Conservation (phyloP, 2,113 vertebrate genomes). For the Anser cygnoides region DNA sequence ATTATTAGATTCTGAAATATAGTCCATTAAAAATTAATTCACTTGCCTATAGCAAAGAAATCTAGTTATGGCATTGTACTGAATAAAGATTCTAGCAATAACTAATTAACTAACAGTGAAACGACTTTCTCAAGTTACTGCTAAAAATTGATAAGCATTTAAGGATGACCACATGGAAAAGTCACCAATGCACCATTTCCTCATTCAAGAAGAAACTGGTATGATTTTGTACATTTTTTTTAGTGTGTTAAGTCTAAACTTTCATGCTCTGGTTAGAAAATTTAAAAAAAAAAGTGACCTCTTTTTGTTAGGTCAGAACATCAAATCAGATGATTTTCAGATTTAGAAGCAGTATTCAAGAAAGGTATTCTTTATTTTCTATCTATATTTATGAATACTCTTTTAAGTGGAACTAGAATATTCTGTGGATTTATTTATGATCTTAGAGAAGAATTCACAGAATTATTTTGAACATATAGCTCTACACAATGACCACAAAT, state of each 20-base stretch:
- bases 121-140: neutral
- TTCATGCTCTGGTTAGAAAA: neutral
- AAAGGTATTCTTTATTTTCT: neutral
- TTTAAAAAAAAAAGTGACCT: neutral
- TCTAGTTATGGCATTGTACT: neutral
- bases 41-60: neutral
- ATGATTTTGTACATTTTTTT: neutral
- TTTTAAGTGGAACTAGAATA: neutral
- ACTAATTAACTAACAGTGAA: constrained; percentile 34
- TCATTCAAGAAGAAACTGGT: neutral
- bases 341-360: neutral
- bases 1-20: constrained; percentile 32
- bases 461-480: neutral
- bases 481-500: neutral
- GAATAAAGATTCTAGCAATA: constrained; percentile 11
- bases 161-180: neutral
- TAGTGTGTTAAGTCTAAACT: neutral
- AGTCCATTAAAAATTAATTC: constrained; percentile 45
- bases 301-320: neutral
- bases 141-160: constrained; percentile 9
- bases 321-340: neutral
- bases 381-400: neutral
- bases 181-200: neutral
- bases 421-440: neutral
- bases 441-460: neutral